A percentile compares a stretch with the other conserved stretches of the same genome.
phyloP scores from a whole-genome alignment of 1,140 invertebrate genomes.

The Anastrepha ludens region DNA sequence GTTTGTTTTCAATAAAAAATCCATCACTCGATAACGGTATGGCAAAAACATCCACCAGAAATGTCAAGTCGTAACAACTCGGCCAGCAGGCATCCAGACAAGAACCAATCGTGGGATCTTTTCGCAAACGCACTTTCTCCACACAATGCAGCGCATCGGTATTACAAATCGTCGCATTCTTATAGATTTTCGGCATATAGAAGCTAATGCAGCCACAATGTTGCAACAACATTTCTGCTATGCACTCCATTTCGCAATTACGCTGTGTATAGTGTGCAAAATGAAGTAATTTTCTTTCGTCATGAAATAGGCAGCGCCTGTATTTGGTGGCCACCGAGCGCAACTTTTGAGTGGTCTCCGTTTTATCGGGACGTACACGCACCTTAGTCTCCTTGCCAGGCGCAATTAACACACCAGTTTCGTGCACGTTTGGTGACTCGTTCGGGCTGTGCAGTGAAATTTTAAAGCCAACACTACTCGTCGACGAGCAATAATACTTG shows the following conservation, averaged over 20 bases:
- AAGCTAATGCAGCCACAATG: slow-evolving; percentile 82
- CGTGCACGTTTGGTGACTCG: slow-evolving; percentile 84
- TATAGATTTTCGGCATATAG: slow-evolving; percentile 78
- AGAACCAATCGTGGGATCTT: slow-evolving; percentile 59
- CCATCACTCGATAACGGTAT: slow-evolving; percentile 70
- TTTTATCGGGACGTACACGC: slow-evolving; percentile 80
- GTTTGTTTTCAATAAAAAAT: slow-evolving; percentile 61
- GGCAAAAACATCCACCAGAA: slow-evolving; percentile 76
- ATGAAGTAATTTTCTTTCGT: slow-evolving; percentile 81
- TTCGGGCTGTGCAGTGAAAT: slow-evolving; percentile 82
- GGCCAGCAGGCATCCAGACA: slow-evolving; percentile 79
- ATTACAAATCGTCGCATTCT: slow-evolving; percentile 64
- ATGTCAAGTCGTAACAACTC: slow-evolving; percentile 81
- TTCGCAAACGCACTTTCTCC: slow-evolving; percentile 62
- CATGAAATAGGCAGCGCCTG: slow-evolving; percentile 82
- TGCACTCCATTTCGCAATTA: slow-evolving; percentile 84
- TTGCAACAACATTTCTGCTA: slow-evolving; percentile 79
- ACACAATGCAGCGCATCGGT: slow-evolving; percentile 62
- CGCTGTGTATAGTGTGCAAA: slow-evolving; percentile 74
- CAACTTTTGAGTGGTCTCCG: slow-evolving; percentile 78
- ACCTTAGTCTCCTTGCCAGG: slow-evolving; percentile 82
- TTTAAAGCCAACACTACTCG: slow-evolving; percentile 85
- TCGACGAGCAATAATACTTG: slow-evolving; percentile 86
- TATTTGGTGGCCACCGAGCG: slow-evolving; percentile 78
- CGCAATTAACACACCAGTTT: slow-evolving; percentile 81